A percentile compares a stretch with the other conserved stretches of the same genome.
Evolutionary conservation across 2,113 vertebrate species (phyloP).

Genomic region (Balaeniceps rex): DNA sequence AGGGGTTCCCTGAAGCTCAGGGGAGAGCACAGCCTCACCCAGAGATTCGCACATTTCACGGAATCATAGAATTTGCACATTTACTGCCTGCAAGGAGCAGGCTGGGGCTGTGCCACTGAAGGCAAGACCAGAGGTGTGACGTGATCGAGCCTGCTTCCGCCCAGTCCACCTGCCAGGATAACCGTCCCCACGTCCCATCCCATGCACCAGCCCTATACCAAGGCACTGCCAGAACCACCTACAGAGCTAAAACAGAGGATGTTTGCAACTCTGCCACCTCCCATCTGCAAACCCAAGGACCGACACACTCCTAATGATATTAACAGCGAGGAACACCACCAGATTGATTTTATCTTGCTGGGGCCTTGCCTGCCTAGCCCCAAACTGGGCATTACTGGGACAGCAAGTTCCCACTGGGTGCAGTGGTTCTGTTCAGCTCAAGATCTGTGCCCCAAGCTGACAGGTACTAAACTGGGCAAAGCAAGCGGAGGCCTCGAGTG

Average conservation of each 20-base stretch:
- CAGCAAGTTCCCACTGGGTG: not conserved
- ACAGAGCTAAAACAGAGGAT: fast-evolving
- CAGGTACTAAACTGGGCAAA: not conserved
- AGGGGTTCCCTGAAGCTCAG: too few relatives aligned
- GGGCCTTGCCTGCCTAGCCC: fast-evolving
- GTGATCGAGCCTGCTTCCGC: not conserved
- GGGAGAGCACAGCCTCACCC: not conserved
- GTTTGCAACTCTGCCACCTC: not conserved
- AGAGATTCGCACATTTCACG: too few relatives aligned
- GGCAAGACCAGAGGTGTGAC: not conserved
- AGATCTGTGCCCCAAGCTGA: not conserved
- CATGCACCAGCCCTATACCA: not conserved
- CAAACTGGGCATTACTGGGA: not conserved
- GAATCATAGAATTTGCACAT: too few relatives aligned
- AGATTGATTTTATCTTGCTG: not conserved
- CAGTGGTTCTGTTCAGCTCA: not conserved
- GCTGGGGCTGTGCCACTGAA: not conserved
- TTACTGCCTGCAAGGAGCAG: not conserved
- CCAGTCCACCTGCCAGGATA: fast-evolving
- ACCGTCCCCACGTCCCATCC: not conserved
- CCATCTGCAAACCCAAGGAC: not conserved
- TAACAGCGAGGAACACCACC: not conserved
- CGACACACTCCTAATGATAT: fast-evolving
- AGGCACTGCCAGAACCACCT: not conserved
- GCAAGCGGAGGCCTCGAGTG: fast-evolving